Evolutionary conservation across 2,797 vertebrate genomes (phyloP), one percentile per base, ranked within the genome.

Genomic region (Allobates femoralis): DNA sequence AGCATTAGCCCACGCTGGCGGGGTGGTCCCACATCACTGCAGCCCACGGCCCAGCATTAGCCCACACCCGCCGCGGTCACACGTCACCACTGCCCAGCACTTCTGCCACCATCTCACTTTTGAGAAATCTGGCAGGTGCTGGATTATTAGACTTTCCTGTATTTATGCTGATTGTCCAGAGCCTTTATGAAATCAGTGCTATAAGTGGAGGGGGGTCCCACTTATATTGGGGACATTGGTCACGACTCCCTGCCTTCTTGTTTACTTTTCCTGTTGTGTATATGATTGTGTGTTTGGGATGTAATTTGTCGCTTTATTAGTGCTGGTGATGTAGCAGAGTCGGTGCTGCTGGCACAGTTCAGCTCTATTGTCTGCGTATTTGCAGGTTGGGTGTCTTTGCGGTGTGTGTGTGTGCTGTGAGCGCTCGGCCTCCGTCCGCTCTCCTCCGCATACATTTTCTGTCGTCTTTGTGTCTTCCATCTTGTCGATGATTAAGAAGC

Each of bases 381-480:
- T 62, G 41, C 77, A 62, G 14, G 5, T 28, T 34, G 26, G n/a
- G 15, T 23, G 32, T 11, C 12, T 8, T 60, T 26, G 5, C 26
- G 21, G 2, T 23, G n/a, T 56, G 16, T 14, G 12, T 16, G 16
- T 64, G n/a, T 18, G 15, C 34, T 62, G 23, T 62, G 60, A 62
- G 60, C n/a, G 28, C 66, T 37, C 28, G 60, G 32, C 76, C 28
- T 11, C 34, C 34, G 77, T 41, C 55, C 18, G 14, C 58, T 62
- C 30, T 34, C 51, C 14, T 37, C 74, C 21, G 32, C 32, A 55
- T 56, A 60, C 18, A 46, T 32, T 30, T 30, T 58, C 12, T 41
- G 30, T 58, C 37, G 5, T n/a, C 37, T 66, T 66, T 80, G 75
- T 28, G 67, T 83, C 79, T 81, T 81, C 62, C 79, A 66, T 83